Conservation (phyloP, 1,140 invertebrate genomes). For the Capitella teleta region DNA sequence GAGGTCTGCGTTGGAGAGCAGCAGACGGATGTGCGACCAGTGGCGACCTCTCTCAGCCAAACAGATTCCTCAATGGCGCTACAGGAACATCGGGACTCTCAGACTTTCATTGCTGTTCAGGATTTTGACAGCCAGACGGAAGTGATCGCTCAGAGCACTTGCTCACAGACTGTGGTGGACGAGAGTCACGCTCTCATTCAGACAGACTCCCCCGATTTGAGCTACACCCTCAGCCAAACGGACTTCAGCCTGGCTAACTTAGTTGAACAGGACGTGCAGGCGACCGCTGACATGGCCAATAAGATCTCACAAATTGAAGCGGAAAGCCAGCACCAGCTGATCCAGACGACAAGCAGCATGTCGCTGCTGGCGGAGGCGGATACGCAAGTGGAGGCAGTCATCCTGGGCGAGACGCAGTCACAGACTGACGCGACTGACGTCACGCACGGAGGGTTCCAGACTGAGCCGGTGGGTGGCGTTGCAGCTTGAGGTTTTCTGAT, state of each 20-base stretch:
- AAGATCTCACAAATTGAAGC: background rate
- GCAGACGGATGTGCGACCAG: background rate
- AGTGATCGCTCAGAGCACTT: background rate
- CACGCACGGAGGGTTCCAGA: background rate
- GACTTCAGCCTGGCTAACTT: background rate
- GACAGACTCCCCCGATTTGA: background rate
- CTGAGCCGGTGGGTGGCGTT: background rate
- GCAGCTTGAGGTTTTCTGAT: background rate
- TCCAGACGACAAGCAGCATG: slow-evolving; percentile 9
- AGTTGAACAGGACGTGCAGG: slow-evolving; percentile 1
- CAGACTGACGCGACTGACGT: background rate
- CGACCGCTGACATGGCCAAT: background rate
- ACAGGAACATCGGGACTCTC: background rate
- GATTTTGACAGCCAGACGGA: background rate
- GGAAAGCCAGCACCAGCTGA: background rate
- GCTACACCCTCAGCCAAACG: background rate
- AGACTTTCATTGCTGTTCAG: background rate
- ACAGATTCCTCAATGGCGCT: slow-evolving; percentile 7
- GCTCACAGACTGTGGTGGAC: background rate
- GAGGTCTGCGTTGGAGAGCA: background rate
- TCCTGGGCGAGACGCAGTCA: background rate
- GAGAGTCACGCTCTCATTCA: background rate
- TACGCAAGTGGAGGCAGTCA: slow-evolving; percentile 1
- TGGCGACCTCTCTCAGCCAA: background rate
- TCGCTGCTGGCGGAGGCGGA: slow-evolving; percentile 2